phyloP scores from a whole-genome alignment of 2,888 invertebrate species.

The Diogma glabrata region DNA sequence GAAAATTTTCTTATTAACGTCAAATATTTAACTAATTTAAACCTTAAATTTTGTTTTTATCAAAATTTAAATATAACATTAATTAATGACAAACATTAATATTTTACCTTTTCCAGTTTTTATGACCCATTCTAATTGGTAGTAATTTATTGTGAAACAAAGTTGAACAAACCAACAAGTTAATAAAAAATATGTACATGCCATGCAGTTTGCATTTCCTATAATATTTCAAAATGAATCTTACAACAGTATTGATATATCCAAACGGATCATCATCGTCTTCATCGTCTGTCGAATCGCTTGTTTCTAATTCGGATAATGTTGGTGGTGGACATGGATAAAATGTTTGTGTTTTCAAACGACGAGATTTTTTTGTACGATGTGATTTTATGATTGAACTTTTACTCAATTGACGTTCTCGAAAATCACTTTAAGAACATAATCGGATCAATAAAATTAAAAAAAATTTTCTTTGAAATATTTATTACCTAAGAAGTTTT shows the following conservation, averaged over 20 bases:
- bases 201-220: too few species aligned
- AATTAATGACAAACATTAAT: too few species aligned
- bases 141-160: too few species aligned
- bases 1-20: too few species aligned
- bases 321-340: conserved; percentile 35
- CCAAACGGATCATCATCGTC: conserved; percentile 31
- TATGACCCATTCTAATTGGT: too few species aligned
- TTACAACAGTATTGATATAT: conserved; percentile 35
- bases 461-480: neutral
- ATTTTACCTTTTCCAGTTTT: too few species aligned
- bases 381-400: conserved; percentile 33
- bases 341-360: conserved; percentile 33
- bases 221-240: conserved; percentile 16
- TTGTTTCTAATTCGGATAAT: conserved; percentile 28
- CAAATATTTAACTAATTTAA: too few species aligned
- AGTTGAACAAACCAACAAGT: too few species aligned
- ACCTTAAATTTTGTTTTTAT: too few species aligned
- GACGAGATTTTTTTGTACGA: conserved; percentile 27
- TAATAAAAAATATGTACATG: neutral
- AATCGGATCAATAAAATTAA: too few species aligned
- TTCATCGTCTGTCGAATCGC: conserved; percentile 30
- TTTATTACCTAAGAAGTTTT: conserved; percentile 25
- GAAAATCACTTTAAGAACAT: conserved; percentile 26
- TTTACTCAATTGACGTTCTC: conserved; percentile 30
- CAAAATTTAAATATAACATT: too few species aligned